Conservation (phyloP, 1,140 invertebrate genomes). For the Telenomus remus region DNA sequence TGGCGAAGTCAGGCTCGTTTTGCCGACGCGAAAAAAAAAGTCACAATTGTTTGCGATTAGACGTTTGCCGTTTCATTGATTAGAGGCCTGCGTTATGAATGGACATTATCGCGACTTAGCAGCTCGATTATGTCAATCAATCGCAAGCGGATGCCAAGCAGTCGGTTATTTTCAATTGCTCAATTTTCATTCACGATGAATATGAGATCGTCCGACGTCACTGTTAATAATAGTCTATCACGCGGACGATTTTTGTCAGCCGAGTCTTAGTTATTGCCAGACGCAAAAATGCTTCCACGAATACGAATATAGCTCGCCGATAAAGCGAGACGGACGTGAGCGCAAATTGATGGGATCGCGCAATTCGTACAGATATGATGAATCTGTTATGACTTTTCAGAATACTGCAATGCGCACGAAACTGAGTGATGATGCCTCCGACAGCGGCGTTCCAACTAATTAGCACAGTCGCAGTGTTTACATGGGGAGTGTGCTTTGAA, state of each 20-base stretch:
- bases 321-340: no score
- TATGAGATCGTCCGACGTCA: constrained; percentile 7
- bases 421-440: constrained; percentile 30
- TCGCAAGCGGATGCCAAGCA: constrained; percentile 3
- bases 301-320: no score
- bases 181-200: constrained; percentile 25
- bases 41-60: no score
- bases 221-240: constrained; percentile 20
- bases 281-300: not conserved
- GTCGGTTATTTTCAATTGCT: constrained; percentile 24
- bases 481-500: constrained; percentile 36
- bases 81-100: constrained; percentile 11
- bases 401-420: constrained; percentile 1
- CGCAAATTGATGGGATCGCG: no score
- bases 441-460: constrained; percentile 32
- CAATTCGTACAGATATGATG: no score
- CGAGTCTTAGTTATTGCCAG: not conserved
- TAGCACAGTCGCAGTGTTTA: constrained; percentile 29
- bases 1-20: not conserved
- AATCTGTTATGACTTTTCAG: constrained; percentile 11
- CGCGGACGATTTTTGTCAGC: not conserved
- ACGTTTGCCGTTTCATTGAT: constrained; percentile 4
- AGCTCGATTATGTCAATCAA: constrained; percentile 15
- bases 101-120: constrained; percentile 26
- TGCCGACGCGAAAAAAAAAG: no score